Conservation (phyloP, 1,140 invertebrate species). For the Bicyclus anynana region DNA sequence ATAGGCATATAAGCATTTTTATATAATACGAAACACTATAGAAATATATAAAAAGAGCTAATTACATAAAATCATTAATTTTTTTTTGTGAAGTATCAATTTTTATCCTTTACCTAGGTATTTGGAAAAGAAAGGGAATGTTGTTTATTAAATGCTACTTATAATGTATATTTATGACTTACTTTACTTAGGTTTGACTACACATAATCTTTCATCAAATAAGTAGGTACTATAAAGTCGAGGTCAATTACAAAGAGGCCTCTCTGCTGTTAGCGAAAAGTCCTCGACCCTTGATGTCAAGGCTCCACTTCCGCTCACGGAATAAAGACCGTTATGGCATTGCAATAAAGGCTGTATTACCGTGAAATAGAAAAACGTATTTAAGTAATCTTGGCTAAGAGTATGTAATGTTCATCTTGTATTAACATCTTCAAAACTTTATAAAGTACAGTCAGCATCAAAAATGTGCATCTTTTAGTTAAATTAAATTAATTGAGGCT, state of each 20-base stretch:
- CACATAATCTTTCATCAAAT: background rate
- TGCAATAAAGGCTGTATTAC: background rate
- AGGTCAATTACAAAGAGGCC: constrained; percentile 9
- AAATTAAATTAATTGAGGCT: too few species aligned
- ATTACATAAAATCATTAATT: too few species aligned
- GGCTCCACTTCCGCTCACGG: background rate
- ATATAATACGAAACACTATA: too few species aligned
- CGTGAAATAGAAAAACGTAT: too few species aligned
- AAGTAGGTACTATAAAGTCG: background rate
- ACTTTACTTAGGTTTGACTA: background rate
- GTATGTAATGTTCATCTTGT: background rate
- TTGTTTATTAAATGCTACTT: background rate
- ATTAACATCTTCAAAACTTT: constrained; percentile 1
- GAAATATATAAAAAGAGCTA: too few species aligned
- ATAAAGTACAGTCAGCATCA: too few species aligned
- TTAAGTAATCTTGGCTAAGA: background rate
- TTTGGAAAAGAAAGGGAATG: background rate
- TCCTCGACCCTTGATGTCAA: constrained; percentile 16
- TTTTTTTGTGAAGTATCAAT: too few species aligned
- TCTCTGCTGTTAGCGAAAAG: constrained; percentile 8
- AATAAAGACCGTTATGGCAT: background rate
- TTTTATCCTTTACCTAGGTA: background rate
- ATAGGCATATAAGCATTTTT: too few species aligned
- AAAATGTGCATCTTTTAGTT: too few species aligned
- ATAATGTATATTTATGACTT: background rate